Evolutionary conservation across 1,140 invertebrate genomes (phyloP).

Genomic region (Eriosoma lanigerum): DNA sequence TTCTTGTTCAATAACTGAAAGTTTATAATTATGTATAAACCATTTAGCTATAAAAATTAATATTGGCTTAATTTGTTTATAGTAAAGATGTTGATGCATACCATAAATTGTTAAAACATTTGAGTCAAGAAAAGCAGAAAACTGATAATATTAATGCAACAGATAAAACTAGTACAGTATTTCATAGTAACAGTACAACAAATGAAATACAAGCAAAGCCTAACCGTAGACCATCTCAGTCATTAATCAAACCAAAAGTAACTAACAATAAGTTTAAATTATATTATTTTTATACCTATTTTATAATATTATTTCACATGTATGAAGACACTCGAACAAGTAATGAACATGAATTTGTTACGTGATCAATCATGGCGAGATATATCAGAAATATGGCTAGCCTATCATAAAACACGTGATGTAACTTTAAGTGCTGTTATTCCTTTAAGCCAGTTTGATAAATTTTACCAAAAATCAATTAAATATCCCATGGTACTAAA

Average conservation of each 20-base stretch:
- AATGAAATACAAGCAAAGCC: slow-evolving; percentile 12
- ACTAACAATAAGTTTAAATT: background rate
- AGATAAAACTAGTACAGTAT: background rate
- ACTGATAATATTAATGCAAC: background rate
- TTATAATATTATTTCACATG: background rate
- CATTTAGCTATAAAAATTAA: background rate
- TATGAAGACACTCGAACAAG: slow-evolving; percentile 1
- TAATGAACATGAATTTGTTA: slow-evolving; percentile 34
- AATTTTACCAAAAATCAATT: slow-evolving; percentile 16
- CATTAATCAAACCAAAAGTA: slow-evolving; percentile 38
- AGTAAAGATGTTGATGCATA: slow-evolving; percentile 8
- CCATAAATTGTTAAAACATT: background rate
- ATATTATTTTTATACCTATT: background rate
- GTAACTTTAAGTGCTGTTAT: slow-evolving; percentile 15
- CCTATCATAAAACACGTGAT: slow-evolving; percentile 12
- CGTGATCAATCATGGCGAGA: slow-evolving; percentile 11
- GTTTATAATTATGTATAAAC: background rate
- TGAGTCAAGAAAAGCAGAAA: background rate
- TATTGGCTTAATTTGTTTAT: background rate
- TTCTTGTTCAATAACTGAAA: no score
- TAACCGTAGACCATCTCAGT: slow-evolving; percentile 7
- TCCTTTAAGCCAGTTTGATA: background rate
- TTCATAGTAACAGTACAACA: background rate
- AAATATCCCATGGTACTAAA: slow-evolving; percentile 37
- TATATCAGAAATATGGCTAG: slow-evolving; percentile 11